A percentile compares a stretch with the other conserved stretches of the same genome.
These are phyloP conservation scores for Flabesymbios commensalis DNA, from an alignment of 2,888 invertebrate genomes.

Conservation along the genomic window DNA sequence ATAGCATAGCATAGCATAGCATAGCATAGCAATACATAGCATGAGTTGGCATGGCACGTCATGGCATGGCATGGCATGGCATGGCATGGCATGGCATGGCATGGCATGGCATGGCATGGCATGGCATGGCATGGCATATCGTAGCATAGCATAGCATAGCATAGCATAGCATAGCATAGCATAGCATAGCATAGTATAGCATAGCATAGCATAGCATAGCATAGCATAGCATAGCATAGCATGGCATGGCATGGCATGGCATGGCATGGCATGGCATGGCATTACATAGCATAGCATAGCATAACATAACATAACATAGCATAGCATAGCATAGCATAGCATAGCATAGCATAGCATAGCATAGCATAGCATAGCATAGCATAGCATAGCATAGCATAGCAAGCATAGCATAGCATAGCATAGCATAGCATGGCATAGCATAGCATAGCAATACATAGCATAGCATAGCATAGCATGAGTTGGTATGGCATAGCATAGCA, in stretches of 20 bases:
- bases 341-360: background rate
- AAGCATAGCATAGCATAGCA: background rate
- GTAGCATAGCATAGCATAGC: too few species aligned
- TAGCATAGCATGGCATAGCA: background rate
- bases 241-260: background rate
- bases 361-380: background rate
- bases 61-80: background rate
- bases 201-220: too few species aligned
- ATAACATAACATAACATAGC: background rate
- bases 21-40: background rate
- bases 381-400: too few species aligned
- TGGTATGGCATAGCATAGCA: slow-evolving; percentile 1
- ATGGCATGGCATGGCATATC: too few species aligned
- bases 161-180: background rate
- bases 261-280: background rate
- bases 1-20: too few species aligned
- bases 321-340: background rate
- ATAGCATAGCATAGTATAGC: too few species aligned
- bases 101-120: background rate
- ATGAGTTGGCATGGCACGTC: background rate
- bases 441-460: background rate
- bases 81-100: background rate
- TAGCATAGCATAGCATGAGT: too few species aligned
- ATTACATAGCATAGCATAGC: background rate
- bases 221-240: too few species aligned